phyloP scores from a whole-genome alignment of 35 echinoderm and acorn worm species.

The Ptychodera flava region DNA sequence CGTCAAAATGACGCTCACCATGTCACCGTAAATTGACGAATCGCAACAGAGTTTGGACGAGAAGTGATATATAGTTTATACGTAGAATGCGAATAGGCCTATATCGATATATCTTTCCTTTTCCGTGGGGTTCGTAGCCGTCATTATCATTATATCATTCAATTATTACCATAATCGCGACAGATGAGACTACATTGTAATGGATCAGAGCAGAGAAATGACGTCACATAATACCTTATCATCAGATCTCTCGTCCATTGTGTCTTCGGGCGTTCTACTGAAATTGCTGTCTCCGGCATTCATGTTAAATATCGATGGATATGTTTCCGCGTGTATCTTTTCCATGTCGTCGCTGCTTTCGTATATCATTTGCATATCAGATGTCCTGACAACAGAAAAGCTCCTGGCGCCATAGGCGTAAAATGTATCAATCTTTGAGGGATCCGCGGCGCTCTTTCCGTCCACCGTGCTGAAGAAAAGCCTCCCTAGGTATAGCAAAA shows the following conservation, averaged over 20 bases:
- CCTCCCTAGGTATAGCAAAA: constrained; percentile 16
- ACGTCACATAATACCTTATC: constrained; percentile 70
- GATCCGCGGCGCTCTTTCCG: neutral
- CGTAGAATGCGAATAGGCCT: no score
- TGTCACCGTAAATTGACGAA: no score
- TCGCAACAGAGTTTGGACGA: no score
- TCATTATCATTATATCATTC: no score
- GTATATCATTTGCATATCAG: constrained; percentile 13
- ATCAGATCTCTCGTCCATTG: constrained; percentile 59
- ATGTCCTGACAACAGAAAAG: constrained; percentile 15
- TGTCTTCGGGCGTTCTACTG: constrained; percentile 32
- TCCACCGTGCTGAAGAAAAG: constrained; percentile 24
- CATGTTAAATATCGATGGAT: constrained; percentile 20
- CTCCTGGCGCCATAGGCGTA: constrained; percentile 28
- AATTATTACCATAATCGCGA: no score
- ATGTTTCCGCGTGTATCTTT: neutral
- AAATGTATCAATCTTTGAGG: constrained; percentile 13
- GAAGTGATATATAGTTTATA: no score
- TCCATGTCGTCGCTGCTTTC: constrained; percentile 43
- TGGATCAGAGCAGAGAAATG: no score
- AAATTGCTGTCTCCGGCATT: neutral
- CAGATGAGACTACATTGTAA: no score
- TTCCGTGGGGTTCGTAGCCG: no score
- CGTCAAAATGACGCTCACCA: no score
- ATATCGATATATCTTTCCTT: no score